Evolutionary conservation across 2,113 vertebrate genomes (phyloP), one percentile per base, ranked within the genome.

Genomic region (Festucalex cinctus): DNA sequence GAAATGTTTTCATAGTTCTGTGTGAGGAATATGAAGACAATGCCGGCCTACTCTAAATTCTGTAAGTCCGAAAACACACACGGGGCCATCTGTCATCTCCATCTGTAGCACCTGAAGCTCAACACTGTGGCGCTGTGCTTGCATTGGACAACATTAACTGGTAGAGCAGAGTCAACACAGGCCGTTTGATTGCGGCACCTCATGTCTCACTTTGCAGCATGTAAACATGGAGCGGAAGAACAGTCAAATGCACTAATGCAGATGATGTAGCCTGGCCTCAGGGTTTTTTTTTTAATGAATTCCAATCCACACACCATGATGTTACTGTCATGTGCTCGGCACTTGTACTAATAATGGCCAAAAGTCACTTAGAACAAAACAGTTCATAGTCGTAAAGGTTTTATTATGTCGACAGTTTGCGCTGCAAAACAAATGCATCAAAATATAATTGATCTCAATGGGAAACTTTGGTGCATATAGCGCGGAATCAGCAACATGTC

Each of bases 141-240:
- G 57, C 17, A 59, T 3, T 36, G 58, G 58, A 61, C 58, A 61
- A 36, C 58, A 61, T 39, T 22, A 39, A 61, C 58, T 61, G 58
- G 58, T 39, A 13, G 58, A 61, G 35, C 20, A 39, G 57, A 59
- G n/a, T 24, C 36, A 22, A 20, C 20, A 14, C 20, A 37, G 36
- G 36, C 20, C 32, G 35, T 22, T 61, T 22, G 36, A 37, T n/a
- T 60, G 13, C n/a, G 58, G 9, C 22, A 12, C 36, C 20, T 41
- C n/a, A 39, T 39, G 6, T n/a, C 3, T 10, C 5, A 61, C 20
- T 61, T 24, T 54, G 22, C 36, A 61, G 58, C 20, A 39, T 61
- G 58, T 35, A 17, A 58, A 58, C 28, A 51, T 22, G 17, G 14
- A 4, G 32, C n/a, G n/a, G n/a, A n/a, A n/a, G n/a, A 4, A 36